Percentiles rank a stretch among this genome's conserved stretches.
phyloP scores from a whole-genome alignment of 2,797 vertebrate species.

The Rhinichthys osculus region DNA sequence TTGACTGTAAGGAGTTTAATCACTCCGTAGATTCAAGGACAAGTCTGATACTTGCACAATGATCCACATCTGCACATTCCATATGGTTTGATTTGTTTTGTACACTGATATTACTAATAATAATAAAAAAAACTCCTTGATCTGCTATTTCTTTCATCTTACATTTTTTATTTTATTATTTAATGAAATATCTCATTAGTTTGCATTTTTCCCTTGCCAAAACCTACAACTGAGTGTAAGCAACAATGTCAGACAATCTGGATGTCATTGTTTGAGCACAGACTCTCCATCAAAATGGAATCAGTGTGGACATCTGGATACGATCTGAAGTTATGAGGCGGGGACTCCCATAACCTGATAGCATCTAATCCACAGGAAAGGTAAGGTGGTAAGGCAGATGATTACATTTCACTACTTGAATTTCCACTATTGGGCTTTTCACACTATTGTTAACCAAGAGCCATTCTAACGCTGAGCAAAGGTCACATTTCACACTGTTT shows the following conservation, averaged over 20 bases:
- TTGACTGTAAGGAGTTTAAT: conserved; percentile 10
- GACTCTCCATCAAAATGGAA: conserved; percentile 6
- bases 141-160: conserved; percentile 31
- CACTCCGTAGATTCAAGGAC: neutral
- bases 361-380: conserved; percentile 33
- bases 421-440: conserved; percentile 7
- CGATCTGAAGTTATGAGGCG: conserved; percentile 61
- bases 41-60: neutral
- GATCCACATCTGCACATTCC: conserved; percentile 10
- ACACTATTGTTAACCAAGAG: conserved; percentile 1
- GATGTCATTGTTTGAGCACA: conserved; percentile 57
- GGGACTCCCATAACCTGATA: conserved; percentile 26
- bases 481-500: neutral
- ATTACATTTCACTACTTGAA: conserved; percentile 23
- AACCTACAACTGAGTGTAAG: conserved; percentile 30
- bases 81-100: neutral
- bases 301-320: conserved; percentile 73
- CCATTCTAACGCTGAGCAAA: neutral
- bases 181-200: conserved; percentile 42
- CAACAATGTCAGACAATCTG: conserved; percentile 66
- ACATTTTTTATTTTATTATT: conserved; percentile 9
- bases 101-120: neutral
- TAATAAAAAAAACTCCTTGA: neutral
- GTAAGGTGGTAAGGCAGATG: neutral
- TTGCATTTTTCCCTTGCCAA: conserved; percentile 51